A percentile compares a stretch with the other conserved stretches of the same genome.
Evolutionary conservation across 2,888 invertebrate species (phyloP).

Genomic region (Brenthis ino): DNA sequence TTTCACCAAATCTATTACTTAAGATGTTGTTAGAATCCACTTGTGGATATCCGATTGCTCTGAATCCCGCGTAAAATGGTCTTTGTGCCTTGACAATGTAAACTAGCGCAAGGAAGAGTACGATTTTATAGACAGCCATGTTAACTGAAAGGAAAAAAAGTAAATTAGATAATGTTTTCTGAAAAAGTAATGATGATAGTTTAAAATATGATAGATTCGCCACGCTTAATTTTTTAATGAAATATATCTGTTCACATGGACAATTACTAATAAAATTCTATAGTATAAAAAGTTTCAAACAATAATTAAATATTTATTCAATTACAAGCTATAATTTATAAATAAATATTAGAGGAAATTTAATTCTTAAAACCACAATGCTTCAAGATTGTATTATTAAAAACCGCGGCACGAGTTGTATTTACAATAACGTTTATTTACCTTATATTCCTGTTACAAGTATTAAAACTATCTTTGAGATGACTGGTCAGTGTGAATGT

Average conservation of each 20-base stretch:
- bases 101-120: conserved; percentile 26
- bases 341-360: no score
- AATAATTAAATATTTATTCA: no score
- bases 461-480: neutral
- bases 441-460: conserved; percentile 1
- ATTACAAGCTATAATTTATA: no score
- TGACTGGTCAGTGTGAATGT: conserved; percentile 6
- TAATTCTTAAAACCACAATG: neutral
- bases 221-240: no score
- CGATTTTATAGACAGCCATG: conserved; percentile 37
- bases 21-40: conserved; percentile 57
- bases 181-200: no score
- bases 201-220: no score
- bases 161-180: neutral
- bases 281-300: no score
- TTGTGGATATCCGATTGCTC: conserved; percentile 83
- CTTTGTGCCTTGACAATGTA: conserved; percentile 73
- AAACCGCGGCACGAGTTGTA: neutral
- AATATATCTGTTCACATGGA: no score
- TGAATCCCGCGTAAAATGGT: conserved; percentile 84
- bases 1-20: conserved; percentile 76
- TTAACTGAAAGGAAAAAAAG: conserved; percentile 32
- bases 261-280: no score
- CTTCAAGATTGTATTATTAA: neutral
- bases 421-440: conserved; percentile 11